Conservation (phyloP, 2,888 invertebrate genomes). For the Chaitophorus viminalis region DNA sequence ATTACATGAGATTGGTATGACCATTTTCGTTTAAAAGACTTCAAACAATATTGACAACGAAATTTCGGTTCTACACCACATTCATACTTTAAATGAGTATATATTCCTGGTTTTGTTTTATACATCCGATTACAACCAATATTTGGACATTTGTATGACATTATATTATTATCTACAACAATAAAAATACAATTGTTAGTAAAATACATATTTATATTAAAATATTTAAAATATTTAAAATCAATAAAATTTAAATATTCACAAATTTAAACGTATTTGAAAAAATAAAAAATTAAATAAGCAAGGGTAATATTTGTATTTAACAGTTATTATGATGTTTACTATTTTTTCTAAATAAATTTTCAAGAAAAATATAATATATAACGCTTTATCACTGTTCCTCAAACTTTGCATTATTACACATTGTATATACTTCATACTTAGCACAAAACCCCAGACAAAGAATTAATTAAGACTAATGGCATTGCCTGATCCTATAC, state of each 20-base stretch:
- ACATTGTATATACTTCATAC: no score
- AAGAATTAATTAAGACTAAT: no score
- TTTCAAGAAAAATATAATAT: not conserved
- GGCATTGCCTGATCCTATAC: no score
- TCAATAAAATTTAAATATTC: not conserved
- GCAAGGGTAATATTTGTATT: not conserved
- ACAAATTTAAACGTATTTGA: not conserved
- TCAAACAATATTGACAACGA: conserved; percentile 66
- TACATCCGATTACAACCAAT: conserved; percentile 66
- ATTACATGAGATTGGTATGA: conserved; percentile 35
- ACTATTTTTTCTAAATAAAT: not conserved
- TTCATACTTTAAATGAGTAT: conserved; percentile 68
- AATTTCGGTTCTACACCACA: conserved; percentile 68
- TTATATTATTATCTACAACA: conserved; percentile 23
- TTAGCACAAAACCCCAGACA: no score
- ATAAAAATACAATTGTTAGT: conserved; percentile 11
- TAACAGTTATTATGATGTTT: conserved; percentile 1
- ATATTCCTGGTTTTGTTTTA: conserved; percentile 68
- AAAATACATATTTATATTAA: not conserved
- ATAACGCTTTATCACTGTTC: no score
- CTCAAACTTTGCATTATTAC: no score
- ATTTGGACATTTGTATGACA: conserved; percentile 53
- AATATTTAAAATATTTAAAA: not conserved
- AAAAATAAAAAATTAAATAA: conserved; percentile 10
- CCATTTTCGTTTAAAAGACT: conserved; percentile 41